A percentile compares a stretch with the other conserved stretches of the same genome.
Conservation (phyloP, 53 echinoderm and acorn worm genomes). For the Temnopleurus reevesii region DNA sequence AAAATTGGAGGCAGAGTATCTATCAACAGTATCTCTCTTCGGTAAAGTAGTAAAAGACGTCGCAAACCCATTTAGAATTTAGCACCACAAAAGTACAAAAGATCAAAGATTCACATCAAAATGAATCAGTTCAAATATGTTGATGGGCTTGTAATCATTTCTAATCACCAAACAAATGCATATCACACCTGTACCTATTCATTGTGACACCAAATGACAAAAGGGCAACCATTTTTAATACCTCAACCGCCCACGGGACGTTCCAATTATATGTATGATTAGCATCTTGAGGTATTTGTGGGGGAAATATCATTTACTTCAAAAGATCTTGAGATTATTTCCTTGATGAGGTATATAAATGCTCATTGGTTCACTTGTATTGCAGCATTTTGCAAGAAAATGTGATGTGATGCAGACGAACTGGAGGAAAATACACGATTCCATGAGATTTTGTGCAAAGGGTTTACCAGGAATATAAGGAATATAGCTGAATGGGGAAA, state of each 20-base stretch:
- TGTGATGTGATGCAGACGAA: neutral
- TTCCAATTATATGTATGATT: too few species aligned
- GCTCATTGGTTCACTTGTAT: neutral
- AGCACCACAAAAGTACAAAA: neutral
- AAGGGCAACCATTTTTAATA: neutral
- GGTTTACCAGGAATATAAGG: neutral
- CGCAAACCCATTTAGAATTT: neutral
- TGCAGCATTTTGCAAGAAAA: neutral
- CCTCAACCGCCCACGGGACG: neutral
- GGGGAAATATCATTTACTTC: neutral
- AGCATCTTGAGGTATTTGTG: conserved; percentile 19
- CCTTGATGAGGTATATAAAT: conserved; percentile 6
- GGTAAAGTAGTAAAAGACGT: neutral
- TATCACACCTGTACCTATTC: neutral
- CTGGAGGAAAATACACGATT: neutral
- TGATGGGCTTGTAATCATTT: conserved; percentile 6
- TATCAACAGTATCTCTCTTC: neutral
- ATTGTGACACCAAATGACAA: neutral
- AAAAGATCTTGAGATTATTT: conserved; percentile 31
- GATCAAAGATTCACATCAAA: conserved; percentile 18
- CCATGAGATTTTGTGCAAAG: neutral
- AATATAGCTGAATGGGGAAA: neutral
- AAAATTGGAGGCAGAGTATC: neutral
- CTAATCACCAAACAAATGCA: neutral
- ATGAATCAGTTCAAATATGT: neutral